Conservation (phyloP, 2,888 invertebrate species). For the Rhingia rostrata region DNA sequence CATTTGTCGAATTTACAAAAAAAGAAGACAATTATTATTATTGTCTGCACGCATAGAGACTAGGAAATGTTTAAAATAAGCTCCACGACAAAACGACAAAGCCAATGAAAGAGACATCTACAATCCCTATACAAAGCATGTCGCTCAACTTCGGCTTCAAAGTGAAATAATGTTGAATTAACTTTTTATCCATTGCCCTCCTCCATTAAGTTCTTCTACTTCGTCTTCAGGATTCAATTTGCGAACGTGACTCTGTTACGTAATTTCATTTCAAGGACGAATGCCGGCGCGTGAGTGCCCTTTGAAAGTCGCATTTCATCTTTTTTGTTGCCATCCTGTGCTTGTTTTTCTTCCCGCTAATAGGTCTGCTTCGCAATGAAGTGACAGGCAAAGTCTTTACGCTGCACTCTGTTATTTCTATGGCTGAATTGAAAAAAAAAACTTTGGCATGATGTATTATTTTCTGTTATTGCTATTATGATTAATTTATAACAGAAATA, state of each 20-base stretch:
- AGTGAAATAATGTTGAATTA: slow-evolving; percentile 48
- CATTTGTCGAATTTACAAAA: background rate
- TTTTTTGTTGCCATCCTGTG: background rate
- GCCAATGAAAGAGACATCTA: background rate
- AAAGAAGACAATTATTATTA: too few relatives aligned
- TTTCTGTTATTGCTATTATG: slow-evolving; percentile 26
- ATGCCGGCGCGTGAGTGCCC: slow-evolving; percentile 39
- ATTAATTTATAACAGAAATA: slow-evolving; percentile 34
- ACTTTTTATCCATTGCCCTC: slow-evolving; percentile 45
- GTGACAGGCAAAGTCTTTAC: slow-evolving; percentile 8
- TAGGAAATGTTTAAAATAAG: slow-evolving; percentile 1
- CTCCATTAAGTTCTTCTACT: slow-evolving; percentile 13
- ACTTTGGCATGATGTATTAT: background rate
- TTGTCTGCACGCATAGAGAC: background rate
- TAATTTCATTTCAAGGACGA: slow-evolving; percentile 66
- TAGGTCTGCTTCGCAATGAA: slow-evolving; percentile 6
- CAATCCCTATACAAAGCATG: background rate
- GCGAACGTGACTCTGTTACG: slow-evolving; percentile 65
- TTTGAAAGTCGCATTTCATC: slow-evolving; percentile 41
- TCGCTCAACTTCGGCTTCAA: slow-evolving; percentile 28
- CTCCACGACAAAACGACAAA: background rate
- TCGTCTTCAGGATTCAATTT: slow-evolving; percentile 61
- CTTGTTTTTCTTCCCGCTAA: background rate
- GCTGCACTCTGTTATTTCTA: slow-evolving; percentile 18
- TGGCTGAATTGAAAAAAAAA: background rate